Conservation (phyloP, 1,140 invertebrate genomes). For the Drosophila sp. region DNA sequence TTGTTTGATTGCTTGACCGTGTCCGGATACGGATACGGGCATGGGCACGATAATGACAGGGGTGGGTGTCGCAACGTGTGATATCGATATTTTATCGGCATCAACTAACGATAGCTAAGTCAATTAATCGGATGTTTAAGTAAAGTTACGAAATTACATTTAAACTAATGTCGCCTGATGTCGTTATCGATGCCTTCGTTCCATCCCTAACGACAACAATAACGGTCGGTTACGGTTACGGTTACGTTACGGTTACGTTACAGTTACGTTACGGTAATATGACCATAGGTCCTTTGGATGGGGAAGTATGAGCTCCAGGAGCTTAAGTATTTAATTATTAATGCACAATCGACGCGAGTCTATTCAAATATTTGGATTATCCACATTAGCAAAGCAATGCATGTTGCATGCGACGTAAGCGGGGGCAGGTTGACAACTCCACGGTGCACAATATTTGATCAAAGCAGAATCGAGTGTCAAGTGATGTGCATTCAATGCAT, state of each 20-base stretch:
- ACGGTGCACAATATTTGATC: too few species aligned
- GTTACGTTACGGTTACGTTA: too few species aligned
- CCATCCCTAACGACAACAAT: neutral
- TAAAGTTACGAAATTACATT: too few species aligned
- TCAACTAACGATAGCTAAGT: too few species aligned
- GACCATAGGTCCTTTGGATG: neutral
- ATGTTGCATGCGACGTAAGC: slow-evolving; percentile 4
- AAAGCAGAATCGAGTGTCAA: neutral
- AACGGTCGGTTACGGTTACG: neutral
- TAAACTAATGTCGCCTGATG: too few species aligned
- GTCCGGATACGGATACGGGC: neutral
- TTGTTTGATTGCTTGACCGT: slow-evolving; percentile 42
- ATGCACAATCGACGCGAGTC: slow-evolving; percentile 17
- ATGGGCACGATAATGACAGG: neutral
- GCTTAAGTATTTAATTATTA: slow-evolving; percentile 25
- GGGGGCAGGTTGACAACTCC: neutral
- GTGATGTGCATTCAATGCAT: neutral
- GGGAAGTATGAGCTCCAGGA: neutral
- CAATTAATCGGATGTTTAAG: too few species aligned
- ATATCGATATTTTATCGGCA: too few species aligned
- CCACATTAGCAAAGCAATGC: neutral
- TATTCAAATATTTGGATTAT: slow-evolving; percentile 15
- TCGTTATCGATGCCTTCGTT: too few species aligned
- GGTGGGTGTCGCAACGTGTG: too few species aligned
- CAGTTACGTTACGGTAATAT: neutral